A percentile compares a stretch with the other conserved stretches of the same genome.
Evolutionary conservation across 2,888 invertebrate genomes (phyloP).

Genomic region (Helobdella robusta): DNA sequence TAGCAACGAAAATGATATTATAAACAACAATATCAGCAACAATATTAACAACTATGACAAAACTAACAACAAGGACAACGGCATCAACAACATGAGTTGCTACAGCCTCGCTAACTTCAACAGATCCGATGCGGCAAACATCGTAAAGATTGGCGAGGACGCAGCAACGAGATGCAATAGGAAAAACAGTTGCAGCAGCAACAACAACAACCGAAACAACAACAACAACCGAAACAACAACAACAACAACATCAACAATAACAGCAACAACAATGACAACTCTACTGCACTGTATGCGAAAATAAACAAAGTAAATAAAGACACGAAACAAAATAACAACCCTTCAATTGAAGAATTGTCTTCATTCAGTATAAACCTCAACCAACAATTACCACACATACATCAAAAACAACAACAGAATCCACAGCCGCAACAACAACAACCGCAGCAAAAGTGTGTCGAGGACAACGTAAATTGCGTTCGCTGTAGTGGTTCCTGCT

Average conservation of each 20-base stretch:
- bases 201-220: background rate
- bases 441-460: no score
- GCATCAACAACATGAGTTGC: background rate
- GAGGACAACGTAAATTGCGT: no score
- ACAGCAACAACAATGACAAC: background rate
- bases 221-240: background rate
- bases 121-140: constrained; percentile 5
- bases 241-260: background rate
- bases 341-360: no score
- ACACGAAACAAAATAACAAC: no score
- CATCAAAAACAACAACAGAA: no score
- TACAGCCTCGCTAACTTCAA: background rate
- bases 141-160: background rate
- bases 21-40: background rate
- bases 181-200: background rate
- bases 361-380: no score
- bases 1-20: background rate
- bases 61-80: background rate
- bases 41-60: background rate
- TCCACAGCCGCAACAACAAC: no score
- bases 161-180: background rate
- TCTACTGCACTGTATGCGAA: no score
- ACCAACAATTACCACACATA: no score
- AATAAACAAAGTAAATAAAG: no score
- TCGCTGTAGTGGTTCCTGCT: no score